Evolutionary conservation across 2,888 invertebrate species (phyloP).

Genomic region (Unio delphinus): DNA sequence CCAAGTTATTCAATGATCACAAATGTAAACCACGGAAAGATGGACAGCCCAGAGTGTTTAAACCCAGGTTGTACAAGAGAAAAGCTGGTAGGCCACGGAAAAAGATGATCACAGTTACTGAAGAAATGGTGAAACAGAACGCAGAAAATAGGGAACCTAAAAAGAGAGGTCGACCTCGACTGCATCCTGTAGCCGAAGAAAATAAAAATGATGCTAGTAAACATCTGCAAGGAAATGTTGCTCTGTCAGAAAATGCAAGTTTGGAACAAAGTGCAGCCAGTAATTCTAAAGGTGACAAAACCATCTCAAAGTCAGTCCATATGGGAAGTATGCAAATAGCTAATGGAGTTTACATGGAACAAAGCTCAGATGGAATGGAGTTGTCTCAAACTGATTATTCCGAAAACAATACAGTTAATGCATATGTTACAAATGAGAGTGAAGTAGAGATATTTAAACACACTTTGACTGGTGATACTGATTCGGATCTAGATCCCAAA

Average conservation of each 20-base stretch:
- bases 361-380: too few species aligned
- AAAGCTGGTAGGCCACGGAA: slow-evolving; percentile 62
- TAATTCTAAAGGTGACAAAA: too few species aligned
- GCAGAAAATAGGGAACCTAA: background rate
- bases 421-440: too few species aligned
- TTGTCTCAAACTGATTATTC: too few species aligned
- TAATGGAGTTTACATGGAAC: too few species aligned
- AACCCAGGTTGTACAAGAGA: slow-evolving; percentile 45
- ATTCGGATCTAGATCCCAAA: background rate
- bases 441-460: too few species aligned
- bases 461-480: slow-evolving; percentile 1
- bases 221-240: background rate
- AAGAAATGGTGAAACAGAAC: too few species aligned
- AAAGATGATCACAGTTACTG: slow-evolving; percentile 20
- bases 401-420: too few species aligned
- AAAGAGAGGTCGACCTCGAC: background rate
- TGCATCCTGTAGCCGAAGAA: background rate
- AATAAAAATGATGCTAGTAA: slow-evolving; percentile 1
- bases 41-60: slow-evolving; percentile 47
- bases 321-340: too few species aligned
- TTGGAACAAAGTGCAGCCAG: background rate
- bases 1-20: slow-evolving; percentile 63
- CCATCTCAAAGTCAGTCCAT: too few species aligned
- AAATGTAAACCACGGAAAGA: slow-evolving; percentile 55
- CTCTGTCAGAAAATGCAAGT: background rate